Evolutionary conservation across 2,113 vertebrate species (phyloP), one percentile per base, ranked within the genome.

Genomic region (Gavialis gangeticus): DNA sequence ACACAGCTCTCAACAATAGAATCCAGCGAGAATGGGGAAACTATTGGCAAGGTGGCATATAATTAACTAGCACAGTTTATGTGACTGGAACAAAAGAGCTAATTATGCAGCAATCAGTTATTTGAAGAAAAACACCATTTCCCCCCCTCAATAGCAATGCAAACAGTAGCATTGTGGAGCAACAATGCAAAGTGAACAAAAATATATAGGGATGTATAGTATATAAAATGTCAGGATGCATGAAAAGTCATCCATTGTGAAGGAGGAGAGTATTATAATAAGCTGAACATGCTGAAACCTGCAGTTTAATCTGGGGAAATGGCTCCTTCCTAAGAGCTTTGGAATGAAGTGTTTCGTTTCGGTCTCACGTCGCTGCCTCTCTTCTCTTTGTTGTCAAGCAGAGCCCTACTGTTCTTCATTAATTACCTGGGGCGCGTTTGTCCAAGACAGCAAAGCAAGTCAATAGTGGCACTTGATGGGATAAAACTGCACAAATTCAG

Each of bases 11-110:
- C 76, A 84, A 84, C 63, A 66, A 25, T 76, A 22, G 57, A 63
- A 76, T 37, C 37, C 64, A 30, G 83, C 13, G 73, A 82, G 73
- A 84, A 73, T 0, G 80, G 83, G 73, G 64, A 80, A 85, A 69
- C 27, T 28, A 0, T 81, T 46, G 58, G 27, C 83, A 75, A 94
- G 28, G 76, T 18, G 27, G 62, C 60, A 34, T 89, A 2, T 93
- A 76, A 91, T 79, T 77, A 78, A 73, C 34, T 62, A 14, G 21
- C 76, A 56, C 62, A 60, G 79, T 83, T 82, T 90, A 22, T 64
- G 75, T 80, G n/a, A n/a, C 56, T 0, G 0, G 85, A 90, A 85
- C 85, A 91, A 82, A 87, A 82, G 71, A 79, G 54, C 82, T 54
- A 88, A 66, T 89, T 79, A 71, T 25, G 69, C 10, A 80, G 75